These are phyloP conservation scores for Chiroxiphia lanceolata DNA, from an alignment of 2,797 vertebrate genomes.

Conservation along the genomic window DNA sequence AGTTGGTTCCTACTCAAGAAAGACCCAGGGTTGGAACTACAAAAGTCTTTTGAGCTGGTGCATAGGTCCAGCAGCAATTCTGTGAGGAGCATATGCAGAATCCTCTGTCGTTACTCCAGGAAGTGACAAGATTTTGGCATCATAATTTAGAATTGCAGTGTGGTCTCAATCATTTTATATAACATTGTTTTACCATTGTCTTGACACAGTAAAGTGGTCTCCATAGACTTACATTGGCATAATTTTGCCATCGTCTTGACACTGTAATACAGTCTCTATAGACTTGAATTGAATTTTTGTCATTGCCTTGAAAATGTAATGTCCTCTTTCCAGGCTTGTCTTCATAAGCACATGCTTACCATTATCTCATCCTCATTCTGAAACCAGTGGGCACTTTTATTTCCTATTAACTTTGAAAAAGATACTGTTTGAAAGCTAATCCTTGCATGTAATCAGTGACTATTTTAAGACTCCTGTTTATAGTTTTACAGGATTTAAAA, in stretches of 20 bases:
- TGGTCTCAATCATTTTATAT: conserved; percentile 77
- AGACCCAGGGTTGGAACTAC: neutral
- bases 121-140: conserved; percentile 79
- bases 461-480: conserved; percentile 58
- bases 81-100: conserved; percentile 36
- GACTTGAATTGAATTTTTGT: conserved; percentile 82
- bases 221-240: conserved; percentile 75
- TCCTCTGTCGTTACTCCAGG: conserved; percentile 62
- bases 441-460: conserved; percentile 23
- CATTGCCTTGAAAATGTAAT: conserved; percentile 81
- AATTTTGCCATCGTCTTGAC: conserved; percentile 80
- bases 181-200: conserved; percentile 78
- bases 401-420: conserved; percentile 18
- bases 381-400: conserved; percentile 47
- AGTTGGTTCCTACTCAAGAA: neutral
- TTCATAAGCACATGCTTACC: conserved; percentile 67
- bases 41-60: neutral
- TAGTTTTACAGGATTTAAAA: conserved; percentile 10
- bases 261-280: conserved; percentile 80
- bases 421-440: conserved; percentile 30
- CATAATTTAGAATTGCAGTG: conserved; percentile 75
- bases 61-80: neutral
- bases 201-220: conserved; percentile 80
- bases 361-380: conserved; percentile 37
- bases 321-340: conserved; percentile 75